A percentile compares a stretch with the other conserved stretches of the same genome.
These are phyloP conservation scores for Drosophila littoralis DNA, from an alignment of 1,140 invertebrate genomes.

Conservation along the genomic window DNA sequence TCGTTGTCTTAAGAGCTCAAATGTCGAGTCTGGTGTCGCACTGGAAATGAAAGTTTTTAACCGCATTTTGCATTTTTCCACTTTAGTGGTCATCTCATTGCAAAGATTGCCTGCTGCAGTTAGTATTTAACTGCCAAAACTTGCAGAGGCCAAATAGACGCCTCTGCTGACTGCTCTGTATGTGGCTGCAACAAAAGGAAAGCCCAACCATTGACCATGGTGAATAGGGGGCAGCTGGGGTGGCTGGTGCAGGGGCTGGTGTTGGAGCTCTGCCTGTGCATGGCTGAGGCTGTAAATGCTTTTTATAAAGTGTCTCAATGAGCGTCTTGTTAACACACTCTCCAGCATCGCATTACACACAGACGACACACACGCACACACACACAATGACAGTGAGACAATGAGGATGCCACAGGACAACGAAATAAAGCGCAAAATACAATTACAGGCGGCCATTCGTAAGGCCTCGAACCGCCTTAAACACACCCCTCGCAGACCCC, in stretches of 20 bases:
- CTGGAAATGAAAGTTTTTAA: neutral
- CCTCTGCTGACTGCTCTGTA: conserved; percentile 12
- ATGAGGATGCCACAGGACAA: conserved; percentile 51
- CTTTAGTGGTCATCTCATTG: neutral
- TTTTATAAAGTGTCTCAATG: conserved; percentile 75
- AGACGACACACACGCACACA: conserved; percentile 10
- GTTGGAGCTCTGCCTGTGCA: neutral
- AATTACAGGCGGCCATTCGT: conserved; percentile 48
- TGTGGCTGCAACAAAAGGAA: conserved; percentile 4
- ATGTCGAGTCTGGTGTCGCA: neutral
- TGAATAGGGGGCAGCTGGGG: no score
- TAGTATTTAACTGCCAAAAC: conserved; percentile 23
- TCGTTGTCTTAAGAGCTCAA: neutral
- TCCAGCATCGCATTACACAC: conserved; percentile 55
- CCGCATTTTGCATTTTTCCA: neutral
- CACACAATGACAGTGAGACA: conserved; percentile 30
- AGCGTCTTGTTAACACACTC: conserved; percentile 76
- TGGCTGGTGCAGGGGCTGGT: no score
- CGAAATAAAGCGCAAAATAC: conserved; percentile 56
- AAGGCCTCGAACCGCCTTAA: conserved; percentile 15
- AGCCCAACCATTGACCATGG: conserved; percentile 5
- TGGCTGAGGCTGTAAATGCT: conserved; percentile 29
- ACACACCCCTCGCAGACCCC: neutral
- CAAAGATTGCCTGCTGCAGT: conserved; percentile 5
- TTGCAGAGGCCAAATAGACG: conserved; percentile 16